Evolutionary conservation across 2,797 vertebrate genomes (phyloP), one percentile per base, ranked within the genome.

Genomic region (Sebastes dallii): DNA sequence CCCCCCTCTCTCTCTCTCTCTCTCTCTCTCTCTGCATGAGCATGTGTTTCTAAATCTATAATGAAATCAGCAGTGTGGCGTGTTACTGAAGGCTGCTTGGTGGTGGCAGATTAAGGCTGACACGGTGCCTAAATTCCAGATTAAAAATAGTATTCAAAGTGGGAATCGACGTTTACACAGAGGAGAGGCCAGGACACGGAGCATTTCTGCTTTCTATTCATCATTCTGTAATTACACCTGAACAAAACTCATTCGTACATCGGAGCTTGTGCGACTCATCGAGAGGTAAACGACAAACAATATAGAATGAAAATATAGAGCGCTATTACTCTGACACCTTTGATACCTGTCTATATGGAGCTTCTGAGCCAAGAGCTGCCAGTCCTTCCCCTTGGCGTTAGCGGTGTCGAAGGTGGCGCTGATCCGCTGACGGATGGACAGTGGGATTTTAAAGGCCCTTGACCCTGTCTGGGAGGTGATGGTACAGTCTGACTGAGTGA

Each of bases 341-440:
- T 50, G 36, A 92, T 93, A 99, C 97, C 98, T 98, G 95, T 96
- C 96, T 91, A 98, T 96, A 93, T 96, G 96, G 91, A 96, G 97
- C 78, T 99, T 99, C 73, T 97, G 96, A 64, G 98, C 98, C 93
- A 99, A 88, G 93, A 99, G 95, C 95, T 97, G 97, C 98, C 98
- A 99, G 96, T 98, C 98, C 89, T 98, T 99, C 93, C 97, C 98
- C 92, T 97, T 98, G 95, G 97, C 94, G 2, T 96, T 96, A 69
- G 97, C 95, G 0, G 95, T 94, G 90, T 99, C 98, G 69, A 99
- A 98, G 1, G 97, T 99, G 34, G 97, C 97, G 78, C 97, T 98
- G 95, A 99, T 98, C 73, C 97, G 95, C 84, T 98, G 97, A 80
- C 97, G 94, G 89, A 98, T 99, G 36, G 98, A 98, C 85, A 95